Percentiles rank a stretch among this genome's conserved stretches.
Conservation (phyloP, 2,888 invertebrate genomes). For the Steinernema carpocapsae region DNA sequence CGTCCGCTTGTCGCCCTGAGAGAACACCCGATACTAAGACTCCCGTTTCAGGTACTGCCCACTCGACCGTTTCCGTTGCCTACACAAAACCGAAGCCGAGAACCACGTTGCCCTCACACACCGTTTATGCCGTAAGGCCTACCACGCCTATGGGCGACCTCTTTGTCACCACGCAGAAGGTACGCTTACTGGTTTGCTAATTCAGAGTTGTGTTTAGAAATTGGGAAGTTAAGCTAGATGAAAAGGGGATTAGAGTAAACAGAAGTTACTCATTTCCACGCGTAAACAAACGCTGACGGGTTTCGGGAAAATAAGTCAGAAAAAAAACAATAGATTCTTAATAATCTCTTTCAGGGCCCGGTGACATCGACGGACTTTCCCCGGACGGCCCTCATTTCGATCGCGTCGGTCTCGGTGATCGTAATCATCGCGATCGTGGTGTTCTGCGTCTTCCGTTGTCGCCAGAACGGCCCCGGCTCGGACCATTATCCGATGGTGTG, state of each 20-base stretch:
- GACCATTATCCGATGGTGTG: slow-evolving; percentile 59
- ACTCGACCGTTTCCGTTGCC: neutral
- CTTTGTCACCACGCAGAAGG: slow-evolving; percentile 34
- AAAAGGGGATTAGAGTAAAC: no score
- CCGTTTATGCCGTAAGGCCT: slow-evolving; percentile 60
- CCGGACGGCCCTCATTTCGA: slow-evolving; percentile 57
- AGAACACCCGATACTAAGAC: neutral
- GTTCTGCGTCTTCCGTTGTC: slow-evolving; percentile 62
- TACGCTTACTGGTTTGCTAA: neutral
- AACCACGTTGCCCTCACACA: slow-evolving; percentile 44
- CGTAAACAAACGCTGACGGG: no score
- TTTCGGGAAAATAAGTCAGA: no score
- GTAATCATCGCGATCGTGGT: slow-evolving; percentile 58
- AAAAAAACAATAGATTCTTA: no score
- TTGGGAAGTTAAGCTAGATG: no score
- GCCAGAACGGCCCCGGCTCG: slow-evolving; percentile 51
- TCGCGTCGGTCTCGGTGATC: slow-evolving; percentile 58
- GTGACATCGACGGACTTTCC: slow-evolving; percentile 54
- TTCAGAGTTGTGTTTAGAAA: no score
- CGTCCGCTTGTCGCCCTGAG: neutral
- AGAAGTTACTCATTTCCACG: no score
- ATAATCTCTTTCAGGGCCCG: slow-evolving; percentile 19
- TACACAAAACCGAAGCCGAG: slow-evolving; percentile 29
- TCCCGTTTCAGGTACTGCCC: slow-evolving; percentile 13
- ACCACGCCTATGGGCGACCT: slow-evolving; percentile 64